A percentile compares a stretch with the other conserved stretches of the same genome.
Evolutionary conservation across 2,113 vertebrate species (phyloP).

Genomic region (Zingel zingel): DNA sequence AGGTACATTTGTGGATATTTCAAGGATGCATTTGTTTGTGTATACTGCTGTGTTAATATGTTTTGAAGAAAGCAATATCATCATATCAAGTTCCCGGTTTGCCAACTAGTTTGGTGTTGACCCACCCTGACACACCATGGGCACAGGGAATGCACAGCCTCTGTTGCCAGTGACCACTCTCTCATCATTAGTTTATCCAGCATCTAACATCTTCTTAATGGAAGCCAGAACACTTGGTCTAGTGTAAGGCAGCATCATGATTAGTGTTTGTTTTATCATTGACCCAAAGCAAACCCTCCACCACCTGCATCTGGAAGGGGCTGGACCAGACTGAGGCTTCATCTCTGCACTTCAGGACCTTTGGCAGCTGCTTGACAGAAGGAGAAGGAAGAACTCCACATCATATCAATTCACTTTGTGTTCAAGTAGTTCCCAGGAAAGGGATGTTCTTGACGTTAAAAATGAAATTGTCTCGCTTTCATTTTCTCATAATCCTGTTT

Average conservation of each 20-base stretch:
- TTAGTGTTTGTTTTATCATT: neutral
- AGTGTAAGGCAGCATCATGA: neutral
- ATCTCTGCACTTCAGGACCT: constrained; percentile 10
- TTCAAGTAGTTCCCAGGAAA: neutral
- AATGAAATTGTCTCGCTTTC: neutral
- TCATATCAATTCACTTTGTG: neutral
- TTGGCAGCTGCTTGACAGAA: neutral
- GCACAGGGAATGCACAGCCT: too few relatives aligned
- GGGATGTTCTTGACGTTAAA: neutral
- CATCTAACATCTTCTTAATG: neutral
- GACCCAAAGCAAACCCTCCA: neutral
- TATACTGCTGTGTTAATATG: too few relatives aligned
- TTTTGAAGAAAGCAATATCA: neutral
- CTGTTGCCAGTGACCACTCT: neutral
- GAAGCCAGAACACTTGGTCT: neutral
- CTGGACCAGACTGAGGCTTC: constrained; percentile 27
- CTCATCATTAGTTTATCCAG: neutral
- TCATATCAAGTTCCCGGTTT: neutral
- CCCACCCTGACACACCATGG: neutral
- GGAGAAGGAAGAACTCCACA: neutral
- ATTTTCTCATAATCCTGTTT: neutral
- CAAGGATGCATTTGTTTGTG: neutral
- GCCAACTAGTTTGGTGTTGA: neutral
- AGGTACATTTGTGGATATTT: neutral
- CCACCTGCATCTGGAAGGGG: neutral